Percentiles rank a stretch among this genome's conserved stretches.
Conservation (phyloP, 1,140 invertebrate species). For the Cepaea nemoralis region DNA sequence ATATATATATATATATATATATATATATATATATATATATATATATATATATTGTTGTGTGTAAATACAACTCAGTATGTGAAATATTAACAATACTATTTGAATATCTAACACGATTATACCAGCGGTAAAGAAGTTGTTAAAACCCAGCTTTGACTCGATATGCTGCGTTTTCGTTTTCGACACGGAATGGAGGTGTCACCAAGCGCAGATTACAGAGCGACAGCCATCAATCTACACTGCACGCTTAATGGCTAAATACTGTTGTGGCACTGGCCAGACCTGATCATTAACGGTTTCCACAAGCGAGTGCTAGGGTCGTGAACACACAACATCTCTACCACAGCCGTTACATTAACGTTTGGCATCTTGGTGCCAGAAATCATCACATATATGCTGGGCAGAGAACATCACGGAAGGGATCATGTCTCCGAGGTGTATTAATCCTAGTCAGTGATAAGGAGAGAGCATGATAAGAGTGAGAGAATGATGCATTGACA, state of each 20-base stretch:
- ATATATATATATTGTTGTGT: no score
- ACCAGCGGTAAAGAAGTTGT: no score
- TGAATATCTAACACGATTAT: no score
- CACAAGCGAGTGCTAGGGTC: neutral
- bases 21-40: no score
- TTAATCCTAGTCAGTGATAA: neutral
- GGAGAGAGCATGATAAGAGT: no score
- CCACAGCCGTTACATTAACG: neutral
- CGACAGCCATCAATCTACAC: constrained; percentile 6
- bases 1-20: no score
- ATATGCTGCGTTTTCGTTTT: neutral
- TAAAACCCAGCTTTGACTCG: neutral
- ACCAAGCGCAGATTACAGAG: neutral
- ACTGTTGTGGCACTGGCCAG: neutral
- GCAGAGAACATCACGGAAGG: neutral
- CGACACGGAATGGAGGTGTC: neutral
- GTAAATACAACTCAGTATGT: no score
- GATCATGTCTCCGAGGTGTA: neutral
- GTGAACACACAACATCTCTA: neutral
- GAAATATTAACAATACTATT: no score
- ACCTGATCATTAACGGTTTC: neutral
- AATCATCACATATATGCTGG: neutral
- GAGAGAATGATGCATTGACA: no score
- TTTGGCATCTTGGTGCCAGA: neutral
- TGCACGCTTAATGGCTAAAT: neutral